Evolutionary conservation across 2,113 vertebrate species (phyloP).

Genomic region (Taurulus bubalis): DNA sequence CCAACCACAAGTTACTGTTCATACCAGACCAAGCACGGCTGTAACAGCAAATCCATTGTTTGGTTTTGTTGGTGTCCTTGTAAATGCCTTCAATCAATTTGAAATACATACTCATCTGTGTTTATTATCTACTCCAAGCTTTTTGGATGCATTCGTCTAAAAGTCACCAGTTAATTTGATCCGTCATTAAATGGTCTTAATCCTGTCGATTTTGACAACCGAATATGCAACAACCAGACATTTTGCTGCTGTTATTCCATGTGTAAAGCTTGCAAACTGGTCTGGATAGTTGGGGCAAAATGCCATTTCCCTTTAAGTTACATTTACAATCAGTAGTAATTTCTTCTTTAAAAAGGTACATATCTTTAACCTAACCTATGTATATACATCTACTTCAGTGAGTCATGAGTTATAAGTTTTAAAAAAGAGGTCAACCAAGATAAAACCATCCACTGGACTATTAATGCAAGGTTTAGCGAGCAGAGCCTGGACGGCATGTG

Average conservation of each 20-base stretch:
- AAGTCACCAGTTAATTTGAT: no score
- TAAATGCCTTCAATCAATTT: no score
- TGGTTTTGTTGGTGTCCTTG: no score
- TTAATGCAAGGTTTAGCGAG: background rate
- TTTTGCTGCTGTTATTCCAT: background rate
- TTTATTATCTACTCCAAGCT: no score
- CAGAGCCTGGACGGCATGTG: constrained; percentile 1
- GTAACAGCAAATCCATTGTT: background rate
- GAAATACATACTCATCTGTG: no score
- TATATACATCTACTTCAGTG: background rate
- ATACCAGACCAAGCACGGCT: background rate
- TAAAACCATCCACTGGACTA: background rate
- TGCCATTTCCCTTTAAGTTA: no score
- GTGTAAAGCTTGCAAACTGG: no score
- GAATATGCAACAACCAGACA: background rate
- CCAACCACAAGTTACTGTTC: no score
- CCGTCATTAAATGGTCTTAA: no score
- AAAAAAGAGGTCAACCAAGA: background rate
- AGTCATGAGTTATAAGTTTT: background rate
- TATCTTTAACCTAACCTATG: background rate
- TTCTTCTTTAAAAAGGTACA: background rate
- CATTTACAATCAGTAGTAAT: background rate
- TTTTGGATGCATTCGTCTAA: no score
- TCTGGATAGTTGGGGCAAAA: no score
- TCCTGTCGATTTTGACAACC: background rate